Base-by-base conservation (phyloP, 2,113 vertebrate species). In the Pelvicachromis taeniatus region DNA sequence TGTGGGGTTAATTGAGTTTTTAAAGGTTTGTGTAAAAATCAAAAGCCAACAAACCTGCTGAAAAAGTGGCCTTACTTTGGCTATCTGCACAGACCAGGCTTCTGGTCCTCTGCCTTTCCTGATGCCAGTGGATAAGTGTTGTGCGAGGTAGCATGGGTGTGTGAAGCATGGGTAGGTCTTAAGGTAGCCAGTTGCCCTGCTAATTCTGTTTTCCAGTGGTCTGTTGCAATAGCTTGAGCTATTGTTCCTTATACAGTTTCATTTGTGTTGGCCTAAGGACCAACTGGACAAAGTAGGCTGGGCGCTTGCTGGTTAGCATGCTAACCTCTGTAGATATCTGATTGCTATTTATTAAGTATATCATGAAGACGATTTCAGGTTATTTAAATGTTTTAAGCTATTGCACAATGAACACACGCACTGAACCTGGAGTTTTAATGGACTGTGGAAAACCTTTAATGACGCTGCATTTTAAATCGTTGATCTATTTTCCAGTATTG, bases 21-120 rank as follows among this genome's bases (percentile, higher is more conserved):
- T 68, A 68, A 68, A 68, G 10, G 65, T 29, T 70, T 48, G 8
- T 26, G 23, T 26, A 26, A 48, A 63, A 63, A 35, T 63, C 23
- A 14, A 73, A 48, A 19, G 9, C 42, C 68, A 48, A 48, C 40
- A 45, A 48, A 19, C 40, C 3, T 6, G 3, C 14, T 17, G 21
- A 26, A 48, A 45, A 48, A 29, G 1, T 17, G 21, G 40, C 23
- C 14, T 73, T 17, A 19, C 29, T 26, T 48, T 3, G 40, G 68
- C 23, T 23, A 0, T 68, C n/a, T 26, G 63, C 38, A 70, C n/a
- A 23, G 63, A 70, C 0, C 63, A 45, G 38, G 1, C 38, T 26
- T 16, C 23, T 9, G 8, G 40, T 48, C 40, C 2, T 16, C 65
- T 17, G 14, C 40, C 40, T 23, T 63, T 40, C 12, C 35, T 70